Evolutionary conservation across 2,797 vertebrate genomes (phyloP).

Genomic region (Leptatherina wallacei): DNA sequence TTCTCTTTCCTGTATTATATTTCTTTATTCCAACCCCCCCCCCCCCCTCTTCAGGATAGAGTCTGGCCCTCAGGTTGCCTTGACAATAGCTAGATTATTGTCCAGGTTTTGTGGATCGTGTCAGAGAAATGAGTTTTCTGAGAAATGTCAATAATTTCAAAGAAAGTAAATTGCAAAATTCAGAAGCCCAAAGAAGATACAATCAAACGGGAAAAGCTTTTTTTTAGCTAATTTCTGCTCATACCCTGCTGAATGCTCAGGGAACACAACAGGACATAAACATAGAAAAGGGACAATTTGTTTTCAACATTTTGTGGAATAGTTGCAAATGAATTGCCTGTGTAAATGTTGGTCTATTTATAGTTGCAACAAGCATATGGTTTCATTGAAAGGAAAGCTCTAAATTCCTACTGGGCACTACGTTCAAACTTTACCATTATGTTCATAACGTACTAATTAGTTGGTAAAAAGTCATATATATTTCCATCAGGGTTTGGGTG

Average conservation of each 20-base stretch:
- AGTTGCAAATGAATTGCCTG: not conserved
- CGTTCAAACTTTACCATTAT: not conserved
- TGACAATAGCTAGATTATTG: slow-evolving; percentile 59
- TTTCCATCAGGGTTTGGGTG: not conserved
- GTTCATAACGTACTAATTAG: not conserved
- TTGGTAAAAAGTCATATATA: not conserved
- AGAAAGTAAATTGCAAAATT: slow-evolving; percentile 38
- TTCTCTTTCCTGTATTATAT: slow-evolving; percentile 35
- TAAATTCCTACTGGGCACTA: not conserved
- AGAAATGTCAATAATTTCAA: slow-evolving; percentile 58
- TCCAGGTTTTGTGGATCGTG: slow-evolving; percentile 35
- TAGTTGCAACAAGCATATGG: not conserved
- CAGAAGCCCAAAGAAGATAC: not conserved
- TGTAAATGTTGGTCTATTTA: not conserved
- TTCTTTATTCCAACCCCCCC: slow-evolving; percentile 17
- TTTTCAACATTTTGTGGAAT: not conserved
- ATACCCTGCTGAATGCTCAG: not conserved
- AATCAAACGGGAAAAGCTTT: slow-evolving; percentile 5
- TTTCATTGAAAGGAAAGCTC: not conserved
- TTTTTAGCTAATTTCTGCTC: not conserved
- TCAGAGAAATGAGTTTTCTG: slow-evolving; percentile 46
- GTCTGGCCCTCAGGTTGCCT: slow-evolving; percentile 52
- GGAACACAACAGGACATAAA: not conserved
- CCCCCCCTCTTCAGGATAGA: not conserved
- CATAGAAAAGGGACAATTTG: not conserved